Base-by-base conservation (phyloP, 2,888 invertebrate genomes). In the Cremastinae sp. region DNA sequence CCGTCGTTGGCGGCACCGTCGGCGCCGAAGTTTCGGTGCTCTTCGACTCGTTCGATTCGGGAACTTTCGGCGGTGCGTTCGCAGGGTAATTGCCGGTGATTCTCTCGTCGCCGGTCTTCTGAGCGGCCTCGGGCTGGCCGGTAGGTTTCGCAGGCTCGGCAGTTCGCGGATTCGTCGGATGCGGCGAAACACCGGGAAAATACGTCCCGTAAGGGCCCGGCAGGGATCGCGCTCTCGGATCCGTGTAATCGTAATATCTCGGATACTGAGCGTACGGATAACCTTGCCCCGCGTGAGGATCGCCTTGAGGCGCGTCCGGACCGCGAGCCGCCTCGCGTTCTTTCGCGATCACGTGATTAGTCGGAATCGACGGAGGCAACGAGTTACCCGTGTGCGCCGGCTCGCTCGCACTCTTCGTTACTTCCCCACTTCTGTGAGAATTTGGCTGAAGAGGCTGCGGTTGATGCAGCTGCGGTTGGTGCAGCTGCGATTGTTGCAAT, bases 261-360 rank as follows among this genome's bases (percentile, higher is more conserved):
- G 89, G 88, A 75, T 87, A 89, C 22, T 89, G 89, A 8, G 88
- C 86, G 59, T 89, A 89, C 3, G 88, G 88, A 78, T 89, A 89
- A 2, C 85, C 86, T 77, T 89, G 89, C 0, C n/a, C n/a, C n/a
- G 80, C 82, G 68, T 79, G 78, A 53, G 74, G 65, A 53, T 79
- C 68, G 62, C 45, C 68, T 47, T 68, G 75, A 5, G 66, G 47
- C 22, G 75, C 45, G 43, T 77, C 74, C 53, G 65, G 74, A n/a
- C 58, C 59, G n/a, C 66, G 51, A 28, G n/a, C 28, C 8, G 62
- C 3, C 1, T 78, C 74, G 3, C 77, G 74, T 22, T 77, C 79
- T 54, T 80, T 79, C 8, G 56, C 59, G 14, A 69, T 16, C 7
- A 49, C 20, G n/a, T 78, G 71, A 51, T 79, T 83, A 2, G 80